Evolutionary conservation across 2,113 vertebrate genomes (phyloP).

Genomic region (Sula dactylatra): DNA sequence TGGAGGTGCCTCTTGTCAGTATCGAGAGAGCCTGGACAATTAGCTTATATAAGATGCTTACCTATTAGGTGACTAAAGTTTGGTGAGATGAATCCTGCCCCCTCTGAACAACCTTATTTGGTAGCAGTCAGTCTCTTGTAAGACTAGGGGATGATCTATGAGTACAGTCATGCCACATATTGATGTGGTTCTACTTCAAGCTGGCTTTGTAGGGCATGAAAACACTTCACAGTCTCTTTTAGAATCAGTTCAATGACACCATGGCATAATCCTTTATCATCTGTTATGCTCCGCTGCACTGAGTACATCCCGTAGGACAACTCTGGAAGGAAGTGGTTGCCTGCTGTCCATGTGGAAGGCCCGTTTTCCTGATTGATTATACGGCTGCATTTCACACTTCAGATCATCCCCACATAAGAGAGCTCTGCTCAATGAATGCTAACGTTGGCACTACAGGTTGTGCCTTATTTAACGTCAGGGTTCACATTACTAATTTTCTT

Average conservation of each 20-base stretch:
- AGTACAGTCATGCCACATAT: background rate
- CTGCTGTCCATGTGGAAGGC: background rate
- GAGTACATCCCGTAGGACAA: background rate
- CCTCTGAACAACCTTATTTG: background rate
- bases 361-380: constrained; percentile 19
- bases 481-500: background rate
- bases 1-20: background rate
- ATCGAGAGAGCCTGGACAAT: background rate
- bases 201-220: background rate
- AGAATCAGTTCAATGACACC: constrained; percentile 10
- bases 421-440: background rate
- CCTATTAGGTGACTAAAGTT: background rate
- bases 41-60: background rate
- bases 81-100: background rate
- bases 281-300: background rate
- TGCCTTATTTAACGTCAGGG: background rate
- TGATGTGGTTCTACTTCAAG: background rate
- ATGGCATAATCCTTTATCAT: constrained; percentile 11
- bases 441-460: background rate
- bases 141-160: background rate
- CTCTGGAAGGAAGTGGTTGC: background rate
- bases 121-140: background rate
- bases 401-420: background rate
- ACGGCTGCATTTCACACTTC: background rate
- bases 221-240: background rate